Evolutionary conservation across 2,888 invertebrate genomes (phyloP), one percentile per base, ranked within the genome.

Genomic region (Coelopa pilipes): DNA sequence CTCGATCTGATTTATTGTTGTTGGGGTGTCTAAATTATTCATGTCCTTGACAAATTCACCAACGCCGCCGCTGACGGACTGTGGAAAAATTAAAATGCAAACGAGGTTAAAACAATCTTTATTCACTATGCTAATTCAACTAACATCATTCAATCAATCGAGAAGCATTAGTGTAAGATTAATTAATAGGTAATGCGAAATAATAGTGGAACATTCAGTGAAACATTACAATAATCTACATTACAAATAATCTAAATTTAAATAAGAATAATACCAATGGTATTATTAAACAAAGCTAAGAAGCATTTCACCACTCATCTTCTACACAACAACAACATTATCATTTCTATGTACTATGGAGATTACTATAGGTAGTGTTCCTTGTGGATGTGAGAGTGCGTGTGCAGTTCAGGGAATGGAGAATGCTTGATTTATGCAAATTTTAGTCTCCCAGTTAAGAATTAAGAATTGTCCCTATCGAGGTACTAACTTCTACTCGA

Each of bases 61-160:
- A 80, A 76, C 79, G 78, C 77, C 79, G 78, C 72, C 78, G 78
- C 76, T 81, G 79, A 65, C 77, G 78, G 77, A 79, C 79, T 80
- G 62, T 55, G 55, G 46, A 59, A 34, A 34, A 34, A 34, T 34
- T 0, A 67, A 21, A 67, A 13, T 2, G 21, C 13, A 57, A 46
- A 34, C 9, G 45, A 9, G 55, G n/a, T 53, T 5, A 55, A 24
- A 55, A 24, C 24, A 53, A 68, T n/a, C 7, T 19, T 49, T 34
- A 15, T 55, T 68, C 21, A 34, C 13, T 53, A 1, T 34, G 7
- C 34, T 34, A 7, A 34, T 34, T 34, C 34, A 34, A 34, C 34
- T 34, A 34, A 34, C 2, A 34, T 34, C 34, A 34, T 34, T 34
- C 34, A 34, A 34, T 34, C 34, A 34, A 34, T 34, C 34, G 50